Conservation (phyloP, 2,113 vertebrate species). For the Vulpes lagopus region DNA sequence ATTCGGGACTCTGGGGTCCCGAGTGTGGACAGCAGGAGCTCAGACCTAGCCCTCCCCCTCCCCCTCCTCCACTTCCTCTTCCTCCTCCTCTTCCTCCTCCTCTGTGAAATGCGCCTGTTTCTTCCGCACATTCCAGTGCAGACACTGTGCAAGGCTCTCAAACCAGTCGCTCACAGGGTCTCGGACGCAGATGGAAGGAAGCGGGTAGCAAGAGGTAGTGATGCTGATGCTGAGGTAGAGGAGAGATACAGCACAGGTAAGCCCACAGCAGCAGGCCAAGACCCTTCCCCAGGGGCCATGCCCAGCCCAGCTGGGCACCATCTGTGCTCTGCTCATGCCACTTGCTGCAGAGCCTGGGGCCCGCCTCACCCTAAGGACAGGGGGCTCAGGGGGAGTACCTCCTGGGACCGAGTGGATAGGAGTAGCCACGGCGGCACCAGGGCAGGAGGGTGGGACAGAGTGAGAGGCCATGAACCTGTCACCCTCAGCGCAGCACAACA, state of each 20-base stretch:
- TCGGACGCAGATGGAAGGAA: conserved; percentile 91
- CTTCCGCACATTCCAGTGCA: conserved; percentile 93
- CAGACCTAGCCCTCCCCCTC: conserved; percentile 13
- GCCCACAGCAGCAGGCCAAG: background rate
- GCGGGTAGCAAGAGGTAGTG: conserved; percentile 93
- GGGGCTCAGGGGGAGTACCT: background rate
- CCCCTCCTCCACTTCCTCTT: background rate
- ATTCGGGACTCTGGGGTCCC: too few species aligned
- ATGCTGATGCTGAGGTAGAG: conserved; percentile 89
- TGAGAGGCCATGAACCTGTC: background rate
- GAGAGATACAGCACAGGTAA: background rate
- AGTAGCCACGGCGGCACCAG: too few species aligned
- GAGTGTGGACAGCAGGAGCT: rapidly evolving
- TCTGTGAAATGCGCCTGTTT: conserved; percentile 89
- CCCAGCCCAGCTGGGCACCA: background rate
- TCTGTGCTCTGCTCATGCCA: background rate
- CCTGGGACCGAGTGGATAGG: too few species aligned
- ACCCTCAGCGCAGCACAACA: rapidly evolving
- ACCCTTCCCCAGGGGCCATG: background rate
- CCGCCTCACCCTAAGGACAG: too few species aligned
- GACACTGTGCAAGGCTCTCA: conserved; percentile 91
- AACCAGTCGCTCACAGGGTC: conserved; percentile 93
- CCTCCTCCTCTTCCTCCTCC: conserved; percentile 86
- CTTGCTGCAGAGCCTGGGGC: background rate
- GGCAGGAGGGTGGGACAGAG: background rate